Evolutionary conservation across 2,797 vertebrate genomes (phyloP).

Genomic region (Brotula barbata): DNA sequence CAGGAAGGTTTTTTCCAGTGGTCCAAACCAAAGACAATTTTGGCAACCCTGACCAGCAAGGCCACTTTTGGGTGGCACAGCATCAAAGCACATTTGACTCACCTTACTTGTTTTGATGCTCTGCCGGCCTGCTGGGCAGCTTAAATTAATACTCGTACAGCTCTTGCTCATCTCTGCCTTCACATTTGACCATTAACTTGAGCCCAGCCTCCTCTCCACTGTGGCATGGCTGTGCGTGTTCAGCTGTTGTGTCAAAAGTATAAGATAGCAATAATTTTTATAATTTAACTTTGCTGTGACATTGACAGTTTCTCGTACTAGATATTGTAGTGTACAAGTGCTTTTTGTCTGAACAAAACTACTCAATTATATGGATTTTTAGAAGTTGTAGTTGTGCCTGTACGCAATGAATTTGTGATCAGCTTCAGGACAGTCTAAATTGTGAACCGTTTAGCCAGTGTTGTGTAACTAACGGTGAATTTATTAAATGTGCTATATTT

Average conservation of each 20-base stretch:
- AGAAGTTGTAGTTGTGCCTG: slow-evolving; percentile 33
- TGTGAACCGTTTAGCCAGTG: slow-evolving; percentile 19
- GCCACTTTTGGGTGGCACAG: too few relatives aligned
- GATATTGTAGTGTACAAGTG: slow-evolving; percentile 17
- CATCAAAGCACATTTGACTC: too few relatives aligned
- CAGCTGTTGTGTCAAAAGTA: not conserved
- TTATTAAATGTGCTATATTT: slow-evolving; percentile 8
- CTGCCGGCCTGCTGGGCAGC: not conserved
- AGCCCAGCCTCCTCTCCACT: slow-evolving; percentile 2
- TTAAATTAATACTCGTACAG: not conserved
- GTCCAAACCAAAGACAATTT: too few relatives aligned
- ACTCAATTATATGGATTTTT: slow-evolving; percentile 30
- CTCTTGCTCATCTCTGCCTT: slow-evolving; percentile 35
- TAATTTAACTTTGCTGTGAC: slow-evolving; percentile 18
- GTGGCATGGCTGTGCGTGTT: slow-evolving; percentile 43
- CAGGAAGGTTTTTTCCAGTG: too few relatives aligned
- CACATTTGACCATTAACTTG: slow-evolving; percentile 2
- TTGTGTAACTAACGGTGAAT: not conserved
- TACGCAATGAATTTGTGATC: slow-evolving; percentile 11
- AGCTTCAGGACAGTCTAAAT: slow-evolving; percentile 25
- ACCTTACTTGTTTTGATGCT: not conserved
- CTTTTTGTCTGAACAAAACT: slow-evolving; percentile 9
- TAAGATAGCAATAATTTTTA: slow-evolving; percentile 47
- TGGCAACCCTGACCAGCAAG: too few relatives aligned
- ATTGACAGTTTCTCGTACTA: slow-evolving; percentile 1